Base-by-base conservation (phyloP, 2,888 invertebrate genomes). In the Cosmia pyralina region DNA sequence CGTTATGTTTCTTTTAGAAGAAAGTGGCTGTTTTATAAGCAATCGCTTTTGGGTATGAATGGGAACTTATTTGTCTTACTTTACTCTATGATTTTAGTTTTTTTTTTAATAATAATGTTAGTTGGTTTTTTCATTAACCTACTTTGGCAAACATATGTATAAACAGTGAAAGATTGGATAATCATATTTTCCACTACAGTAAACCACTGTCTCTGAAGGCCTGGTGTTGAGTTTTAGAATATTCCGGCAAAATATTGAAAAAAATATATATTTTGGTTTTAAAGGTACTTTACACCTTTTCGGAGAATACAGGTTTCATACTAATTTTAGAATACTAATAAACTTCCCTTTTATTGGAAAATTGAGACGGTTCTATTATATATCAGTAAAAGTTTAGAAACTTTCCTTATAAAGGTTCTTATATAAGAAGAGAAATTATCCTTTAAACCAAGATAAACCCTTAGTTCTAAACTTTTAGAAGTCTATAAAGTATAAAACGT, bases 11-110 rank as follows among this genome's bases (percentile, higher is more conserved):
- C 22, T 57, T 69, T 72, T 63, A 38, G 22, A n/a, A 13, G 55
- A 67, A 62, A 72, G 41, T 59, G 55, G 52, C 28, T 69, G 28
- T 72, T 69, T 53, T n/a, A n/a, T n/a, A n/a, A n/a, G 19, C 50
- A 19, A 59, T 53, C 62, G 57, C 44, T 44, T 66, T 52, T 22
- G 28, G 28, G 28, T 28, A 28, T 2, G 28, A 28, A 28, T 22
- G 3, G 3, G 6, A 22, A 19, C 13, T 28, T 22, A 44, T 44
- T 44, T 22, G 28, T 52, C 52, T 4, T 8, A 46, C n/a, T n/a
- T n/a, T 15, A 38, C 2, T 38, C 4, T 38, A 38, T 6, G 38
- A 2, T 4, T 38, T 38, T 4, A 38, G 6, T 38, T 38, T 38
- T 38, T 38, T 38, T 38, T 38, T 38, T 38, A 38, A 38, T 28